phyloP scores from a whole-genome alignment of 2,797 vertebrate species.

The Agapornis canus region DNA sequence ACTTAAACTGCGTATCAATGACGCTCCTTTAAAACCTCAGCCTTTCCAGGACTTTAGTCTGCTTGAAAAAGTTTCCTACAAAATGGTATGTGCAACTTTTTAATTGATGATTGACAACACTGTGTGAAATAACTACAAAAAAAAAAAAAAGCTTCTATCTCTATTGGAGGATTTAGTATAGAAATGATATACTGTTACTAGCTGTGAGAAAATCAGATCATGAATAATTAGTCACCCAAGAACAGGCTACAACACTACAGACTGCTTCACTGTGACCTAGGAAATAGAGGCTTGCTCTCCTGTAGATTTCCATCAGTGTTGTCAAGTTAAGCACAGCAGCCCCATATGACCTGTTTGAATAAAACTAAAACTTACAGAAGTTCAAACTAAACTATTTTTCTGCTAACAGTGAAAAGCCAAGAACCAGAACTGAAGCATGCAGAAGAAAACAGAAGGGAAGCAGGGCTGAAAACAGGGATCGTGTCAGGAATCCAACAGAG shows the following conservation, averaged over 20 bases:
- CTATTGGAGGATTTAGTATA: background rate
- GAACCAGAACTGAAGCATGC: slow-evolving; percentile 74
- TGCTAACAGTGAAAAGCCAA: slow-evolving; percentile 35
- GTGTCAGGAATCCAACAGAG: slow-evolving; percentile 47
- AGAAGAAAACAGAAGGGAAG: slow-evolving; percentile 63
- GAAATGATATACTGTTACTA: background rate
- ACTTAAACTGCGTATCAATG: background rate
- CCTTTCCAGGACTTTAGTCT: background rate
- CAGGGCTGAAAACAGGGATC: slow-evolving; percentile 23
- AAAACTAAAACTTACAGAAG: background rate
- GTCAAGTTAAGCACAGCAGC: background rate
- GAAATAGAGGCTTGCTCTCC: slow-evolving; percentile 11
- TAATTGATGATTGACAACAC: background rate
- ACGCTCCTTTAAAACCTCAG: background rate
- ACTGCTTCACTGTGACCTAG: background rate
- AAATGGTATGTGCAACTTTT: background rate
- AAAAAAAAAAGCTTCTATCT: background rate
- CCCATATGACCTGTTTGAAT: background rate
- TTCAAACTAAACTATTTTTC: slow-evolving; percentile 2
- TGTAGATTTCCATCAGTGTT: background rate
- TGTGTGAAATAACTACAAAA: background rate
- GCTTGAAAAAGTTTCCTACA: background rate
- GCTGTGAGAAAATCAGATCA: background rate
- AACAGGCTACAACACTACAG: background rate
- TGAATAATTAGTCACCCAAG: background rate